Evolutionary conservation across 2,113 vertebrate genomes (phyloP), one percentile per base, ranked within the genome.

Genomic region (Cryptotis parvus): DNA sequence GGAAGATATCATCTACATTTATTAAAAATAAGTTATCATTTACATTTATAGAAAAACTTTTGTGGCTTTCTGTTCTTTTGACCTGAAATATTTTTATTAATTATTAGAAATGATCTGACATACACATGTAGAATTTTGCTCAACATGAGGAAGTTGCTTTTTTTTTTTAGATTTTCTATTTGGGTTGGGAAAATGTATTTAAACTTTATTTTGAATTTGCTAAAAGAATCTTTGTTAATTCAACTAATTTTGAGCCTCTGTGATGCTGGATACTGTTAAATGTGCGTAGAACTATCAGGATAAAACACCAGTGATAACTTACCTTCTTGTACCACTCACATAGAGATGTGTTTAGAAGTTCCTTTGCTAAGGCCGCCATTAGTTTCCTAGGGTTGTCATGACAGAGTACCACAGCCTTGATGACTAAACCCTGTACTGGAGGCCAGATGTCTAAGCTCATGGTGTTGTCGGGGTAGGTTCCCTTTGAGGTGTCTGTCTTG

Each of bases 111-210:
- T 90, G 35, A 84, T 8, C 24, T 58, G 45, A 4, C 18, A 37
- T 45, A 11, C 35, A 76, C 86, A 75, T 84, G 29, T 52, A 79
- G 73, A 65, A 3, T 45, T 29, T 83, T 58, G 41, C 76, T 27
- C 70, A 45, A 33, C 41, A 43, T 70, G 26, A 80, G 15, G 24
- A 91, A 90, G n/a, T 88, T 88, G 43, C 15, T 52, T 70, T 87
- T 84, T 66, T 70, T 79, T 87, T 87, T 52, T 65, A 52, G 37
- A 85, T 94, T 76, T 90, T 88, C 58, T 79, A 24, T 88, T 86
- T 93, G 52, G 55, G 9, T 81, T 87, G 33, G 37, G 45, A 80
- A 83, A 61, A 84, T 73, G 3, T 43, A 27, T 81, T 84, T 39
- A 89, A 87, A 29, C 77, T 81, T 18, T 86, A 31, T 35, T 29